Conservation (phyloP, 1,140 invertebrate genomes). For the Lepidurus apus region DNA sequence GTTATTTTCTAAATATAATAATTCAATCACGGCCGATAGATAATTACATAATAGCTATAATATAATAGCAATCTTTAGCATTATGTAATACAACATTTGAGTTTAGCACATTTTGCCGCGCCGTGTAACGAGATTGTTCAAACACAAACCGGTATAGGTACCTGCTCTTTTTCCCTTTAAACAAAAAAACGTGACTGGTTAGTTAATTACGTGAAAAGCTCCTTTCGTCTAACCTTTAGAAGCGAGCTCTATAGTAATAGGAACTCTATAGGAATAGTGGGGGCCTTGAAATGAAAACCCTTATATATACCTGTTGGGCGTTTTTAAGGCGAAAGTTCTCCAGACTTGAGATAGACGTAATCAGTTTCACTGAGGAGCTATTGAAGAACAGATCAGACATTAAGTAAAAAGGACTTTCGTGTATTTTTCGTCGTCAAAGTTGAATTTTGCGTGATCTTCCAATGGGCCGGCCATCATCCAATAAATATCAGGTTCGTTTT, state of each 20-base stretch:
- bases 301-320: constrained; percentile 9
- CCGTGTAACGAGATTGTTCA: background rate
- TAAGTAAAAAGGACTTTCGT: background rate
- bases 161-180: background rate
- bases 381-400: background rate
- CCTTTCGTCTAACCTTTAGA: background rate
- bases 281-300: background rate
- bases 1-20: too few relatives aligned
- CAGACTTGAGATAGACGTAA: background rate
- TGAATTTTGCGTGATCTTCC: background rate
- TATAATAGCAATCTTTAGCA: too few relatives aligned
- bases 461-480: constrained; percentile 3
- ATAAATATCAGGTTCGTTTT: background rate
- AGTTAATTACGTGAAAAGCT: background rate
- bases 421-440: background rate
- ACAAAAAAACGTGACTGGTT: background rate
- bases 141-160: background rate
- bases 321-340: background rate
- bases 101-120: background rate
- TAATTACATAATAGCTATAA: too few relatives aligned
- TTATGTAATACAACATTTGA: background rate
- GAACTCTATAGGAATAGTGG: background rate
- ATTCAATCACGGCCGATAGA: too few relatives aligned
- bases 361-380: background rate
- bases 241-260: background rate